A percentile compares a stretch with the other conserved stretches of the same genome.
These are phyloP conservation scores for Ictalurus furcatus DNA, from an alignment of 2,113 vertebrate genomes.

Conservation along the genomic window DNA sequence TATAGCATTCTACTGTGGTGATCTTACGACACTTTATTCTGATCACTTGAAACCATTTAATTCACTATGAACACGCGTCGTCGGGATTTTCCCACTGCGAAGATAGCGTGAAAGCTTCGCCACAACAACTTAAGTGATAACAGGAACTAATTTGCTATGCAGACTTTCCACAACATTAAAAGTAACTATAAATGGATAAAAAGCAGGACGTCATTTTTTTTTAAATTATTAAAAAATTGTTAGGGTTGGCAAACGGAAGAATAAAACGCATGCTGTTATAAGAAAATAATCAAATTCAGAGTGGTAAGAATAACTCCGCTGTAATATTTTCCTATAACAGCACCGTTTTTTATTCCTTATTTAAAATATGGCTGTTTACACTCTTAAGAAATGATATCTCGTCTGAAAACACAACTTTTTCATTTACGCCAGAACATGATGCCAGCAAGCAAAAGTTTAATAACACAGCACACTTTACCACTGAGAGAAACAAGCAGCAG, in stretches of 20 bases:
- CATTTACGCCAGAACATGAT: slow-evolving; percentile 3
- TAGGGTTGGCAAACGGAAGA: background rate
- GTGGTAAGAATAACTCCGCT: background rate
- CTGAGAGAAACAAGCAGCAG: slow-evolving; percentile 17
- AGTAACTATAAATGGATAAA: too few species aligned
- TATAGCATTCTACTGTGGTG: background rate
- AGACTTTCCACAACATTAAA: background rate
- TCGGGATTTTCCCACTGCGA: background rate
- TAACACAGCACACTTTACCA: slow-evolving; percentile 11
- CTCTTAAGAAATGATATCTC: slow-evolving; percentile 5
- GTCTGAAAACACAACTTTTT: background rate
- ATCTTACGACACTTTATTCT: background rate
- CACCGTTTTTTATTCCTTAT: background rate
- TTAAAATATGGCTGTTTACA: slow-evolving; percentile 1
- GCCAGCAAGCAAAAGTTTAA: slow-evolving; percentile 12
- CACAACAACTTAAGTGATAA: background rate
- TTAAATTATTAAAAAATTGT: background rate
- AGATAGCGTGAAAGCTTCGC: background rate
- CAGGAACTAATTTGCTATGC: background rate
- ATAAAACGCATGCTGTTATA: background rate
- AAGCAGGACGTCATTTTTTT: background rate
- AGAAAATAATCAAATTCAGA: background rate
- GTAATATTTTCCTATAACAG: background rate
- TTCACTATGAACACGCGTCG: background rate
- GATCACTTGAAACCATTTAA: background rate